These are phyloP conservation scores for Phrynocephalus vlangalii DNA, from an alignment of 2,797 vertebrate genomes.

Conservation along the genomic window DNA sequence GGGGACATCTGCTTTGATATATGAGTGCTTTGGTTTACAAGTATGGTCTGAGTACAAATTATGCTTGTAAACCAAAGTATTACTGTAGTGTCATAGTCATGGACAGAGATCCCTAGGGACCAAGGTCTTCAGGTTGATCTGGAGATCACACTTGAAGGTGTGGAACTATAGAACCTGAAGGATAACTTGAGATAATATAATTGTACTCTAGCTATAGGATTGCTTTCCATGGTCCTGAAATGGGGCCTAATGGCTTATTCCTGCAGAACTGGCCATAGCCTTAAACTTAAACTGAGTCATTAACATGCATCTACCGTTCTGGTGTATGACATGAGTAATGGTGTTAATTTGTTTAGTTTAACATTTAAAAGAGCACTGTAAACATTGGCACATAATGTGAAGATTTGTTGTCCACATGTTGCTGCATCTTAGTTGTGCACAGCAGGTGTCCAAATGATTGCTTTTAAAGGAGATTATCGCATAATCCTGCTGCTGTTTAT, in stretches of 20 bases:
- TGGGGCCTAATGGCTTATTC: neutral
- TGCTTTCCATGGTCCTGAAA: neutral
- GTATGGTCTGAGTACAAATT: too few relatives aligned
- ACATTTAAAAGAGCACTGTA: neutral
- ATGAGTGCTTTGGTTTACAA: too few relatives aligned
- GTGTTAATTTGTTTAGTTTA: neutral
- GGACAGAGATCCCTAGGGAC: too few relatives aligned
- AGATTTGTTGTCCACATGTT: neutral
- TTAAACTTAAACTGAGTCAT: neutral
- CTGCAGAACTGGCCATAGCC: neutral
- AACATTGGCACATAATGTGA: neutral
- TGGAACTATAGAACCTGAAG: neutral
- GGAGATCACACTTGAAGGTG: neutral
- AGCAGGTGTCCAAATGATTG: conserved; percentile 34
- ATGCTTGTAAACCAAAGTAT: too few relatives aligned
- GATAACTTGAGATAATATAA: neutral
- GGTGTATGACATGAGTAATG: neutral
- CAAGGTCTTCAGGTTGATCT: neutral
- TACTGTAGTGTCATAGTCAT: too few relatives aligned
- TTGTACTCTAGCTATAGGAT: neutral
- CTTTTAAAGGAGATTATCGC: conserved; percentile 33
- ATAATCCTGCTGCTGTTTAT: conserved; percentile 40
- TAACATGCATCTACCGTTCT: neutral
- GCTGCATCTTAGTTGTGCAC: neutral
- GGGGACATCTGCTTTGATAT: too few relatives aligned